These are phyloP conservation scores for Nesidiocoris tenuis DNA, from an alignment of 2,888 invertebrate genomes.

Conservation along the genomic window DNA sequence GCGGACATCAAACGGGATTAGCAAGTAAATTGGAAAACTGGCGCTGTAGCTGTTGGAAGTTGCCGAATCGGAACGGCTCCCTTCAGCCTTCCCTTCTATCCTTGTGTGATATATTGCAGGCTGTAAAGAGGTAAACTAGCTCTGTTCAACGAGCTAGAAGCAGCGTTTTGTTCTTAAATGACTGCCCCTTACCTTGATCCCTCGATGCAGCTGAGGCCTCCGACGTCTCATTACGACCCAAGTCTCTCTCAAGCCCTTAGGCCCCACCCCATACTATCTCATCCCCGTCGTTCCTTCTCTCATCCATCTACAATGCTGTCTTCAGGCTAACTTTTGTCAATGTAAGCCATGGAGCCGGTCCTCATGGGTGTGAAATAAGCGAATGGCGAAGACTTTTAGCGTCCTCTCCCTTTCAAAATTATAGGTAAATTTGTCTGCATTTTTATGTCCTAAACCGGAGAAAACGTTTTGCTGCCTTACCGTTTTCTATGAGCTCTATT, in stretches of 20 bases:
- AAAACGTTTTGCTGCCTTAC: no score
- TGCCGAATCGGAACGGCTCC: not conserved
- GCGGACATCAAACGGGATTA: not conserved
- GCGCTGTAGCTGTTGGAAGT: not conserved
- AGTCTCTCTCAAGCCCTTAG: not conserved
- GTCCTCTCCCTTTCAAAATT: no score
- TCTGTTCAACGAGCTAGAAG: not conserved
- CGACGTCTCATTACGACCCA: not conserved
- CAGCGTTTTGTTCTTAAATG: not conserved
- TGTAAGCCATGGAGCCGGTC: no score
- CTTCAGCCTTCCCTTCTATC: not conserved
- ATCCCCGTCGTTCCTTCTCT: not conserved
- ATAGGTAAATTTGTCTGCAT: no score
- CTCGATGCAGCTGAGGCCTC: not conserved
- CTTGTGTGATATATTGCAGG: not conserved
- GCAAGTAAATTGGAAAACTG: not conserved
- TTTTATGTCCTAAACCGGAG: no score
- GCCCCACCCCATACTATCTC: no score
- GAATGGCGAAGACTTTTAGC: no score
- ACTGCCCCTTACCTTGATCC: not conserved
- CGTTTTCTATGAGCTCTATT: no score
- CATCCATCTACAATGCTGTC: no score
- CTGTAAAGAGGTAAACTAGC: not conserved
- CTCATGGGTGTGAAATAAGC: no score
- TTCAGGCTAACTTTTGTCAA: no score